A percentile compares a stretch with the other conserved stretches of the same genome.
Conservation (phyloP, 2,888 invertebrate species). For the Pachydiplax longipennis region DNA sequence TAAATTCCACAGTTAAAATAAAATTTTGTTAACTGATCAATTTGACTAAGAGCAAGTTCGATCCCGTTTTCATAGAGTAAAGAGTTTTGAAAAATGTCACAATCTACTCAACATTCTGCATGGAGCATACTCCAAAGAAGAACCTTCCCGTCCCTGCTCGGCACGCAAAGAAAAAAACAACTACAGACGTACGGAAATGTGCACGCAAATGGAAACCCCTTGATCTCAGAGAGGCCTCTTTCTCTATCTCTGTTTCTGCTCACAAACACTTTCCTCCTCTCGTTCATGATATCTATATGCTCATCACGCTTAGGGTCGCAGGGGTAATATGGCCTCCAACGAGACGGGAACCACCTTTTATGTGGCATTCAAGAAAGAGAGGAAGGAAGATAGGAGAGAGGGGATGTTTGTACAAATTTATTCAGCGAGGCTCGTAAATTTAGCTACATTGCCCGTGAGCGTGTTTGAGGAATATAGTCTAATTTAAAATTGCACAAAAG, state of each 20-base stretch:
- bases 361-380: not conserved
- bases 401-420: not conserved
- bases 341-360: not conserved
- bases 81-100: not conserved
- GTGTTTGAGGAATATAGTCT: not conserved
- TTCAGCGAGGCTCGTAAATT: not conserved
- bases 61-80: not conserved
- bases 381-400: not conserved
- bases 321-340: not conserved
- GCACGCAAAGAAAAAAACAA: not conserved
- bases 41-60: not conserved
- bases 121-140: not conserved
- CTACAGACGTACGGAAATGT: not conserved
- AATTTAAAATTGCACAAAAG: not conserved
- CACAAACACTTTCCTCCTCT: not conserved
- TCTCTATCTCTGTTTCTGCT: not conserved
- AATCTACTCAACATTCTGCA: not conserved
- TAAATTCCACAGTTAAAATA: too few relatives aligned
- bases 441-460: not conserved
- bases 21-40: too few relatives aligned
- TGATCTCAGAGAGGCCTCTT: not conserved
- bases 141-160: not conserved
- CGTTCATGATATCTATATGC: not conserved
- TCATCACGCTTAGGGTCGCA: not conserved
- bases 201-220: not conserved